A percentile compares a stretch with the other conserved stretches of the same genome.
phyloP scores from a whole-genome alignment of 2,113 vertebrate genomes.

The Macrotis lagotis region DNA sequence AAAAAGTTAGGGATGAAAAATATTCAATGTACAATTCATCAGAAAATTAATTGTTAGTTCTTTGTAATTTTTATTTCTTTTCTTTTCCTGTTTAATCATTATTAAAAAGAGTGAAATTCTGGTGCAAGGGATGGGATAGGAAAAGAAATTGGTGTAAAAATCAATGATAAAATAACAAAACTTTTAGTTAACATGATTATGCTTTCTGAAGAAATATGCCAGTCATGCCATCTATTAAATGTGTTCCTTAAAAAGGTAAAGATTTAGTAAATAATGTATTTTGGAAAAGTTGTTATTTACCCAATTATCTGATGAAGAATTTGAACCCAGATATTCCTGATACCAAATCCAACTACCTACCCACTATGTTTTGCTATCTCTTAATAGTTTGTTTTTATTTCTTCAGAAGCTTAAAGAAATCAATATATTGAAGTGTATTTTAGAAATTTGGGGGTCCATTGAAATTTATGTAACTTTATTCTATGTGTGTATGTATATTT shows the following conservation, averaged over 20 bases:
- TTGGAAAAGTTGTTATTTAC: too few relatives aligned
- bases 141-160: background rate
- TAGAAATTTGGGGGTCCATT: background rate
- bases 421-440: background rate
- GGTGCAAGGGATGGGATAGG: background rate
- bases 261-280: too few relatives aligned
- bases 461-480: background rate
- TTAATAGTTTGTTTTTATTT: background rate
- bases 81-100: background rate
- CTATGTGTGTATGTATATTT: background rate
- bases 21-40: background rate
- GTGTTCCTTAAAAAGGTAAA: background rate
- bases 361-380: background rate
- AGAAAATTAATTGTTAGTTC: background rate
- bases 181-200: background rate
- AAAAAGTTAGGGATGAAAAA: background rate
- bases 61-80: background rate
- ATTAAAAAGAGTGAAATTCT: background rate
- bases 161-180: background rate
- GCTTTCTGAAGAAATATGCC: background rate
- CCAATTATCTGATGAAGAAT: too few relatives aligned
- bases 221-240: background rate
- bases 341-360: too few relatives aligned
- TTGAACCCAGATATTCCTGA: too few relatives aligned
- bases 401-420: background rate